Percentiles rank a stretch among this genome's conserved stretches.
Evolutionary conservation across 2,888 invertebrate genomes (phyloP).

Genomic region (Conchocele bisecta): DNA sequence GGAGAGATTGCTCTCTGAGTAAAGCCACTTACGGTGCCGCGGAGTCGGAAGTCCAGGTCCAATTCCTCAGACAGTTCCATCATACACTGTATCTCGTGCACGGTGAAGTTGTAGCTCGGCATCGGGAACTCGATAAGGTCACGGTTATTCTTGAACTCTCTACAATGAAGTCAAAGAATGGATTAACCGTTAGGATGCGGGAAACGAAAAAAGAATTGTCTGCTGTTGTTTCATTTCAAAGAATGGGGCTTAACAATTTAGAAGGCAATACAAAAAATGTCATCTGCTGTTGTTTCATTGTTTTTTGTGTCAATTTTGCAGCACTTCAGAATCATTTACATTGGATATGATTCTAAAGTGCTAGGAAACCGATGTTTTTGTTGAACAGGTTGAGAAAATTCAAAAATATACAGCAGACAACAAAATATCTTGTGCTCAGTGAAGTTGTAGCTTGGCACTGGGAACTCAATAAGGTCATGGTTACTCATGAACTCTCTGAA

Average conservation of each 20-base stretch:
- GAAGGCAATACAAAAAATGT: no score
- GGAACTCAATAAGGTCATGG: conserved; percentile 59
- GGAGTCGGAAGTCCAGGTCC: conserved; percentile 58
- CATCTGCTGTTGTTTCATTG: no score
- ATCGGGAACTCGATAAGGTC: conserved; percentile 66
- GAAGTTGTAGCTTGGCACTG: conserved; percentile 63
- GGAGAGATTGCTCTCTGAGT: no score
- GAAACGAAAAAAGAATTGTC: no score
- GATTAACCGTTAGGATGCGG: no score
- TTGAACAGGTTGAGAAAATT: no score
- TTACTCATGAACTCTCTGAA: conserved; percentile 62
- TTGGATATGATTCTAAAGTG: no score
- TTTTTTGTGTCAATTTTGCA: no score
- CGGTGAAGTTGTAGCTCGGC: conserved; percentile 62
- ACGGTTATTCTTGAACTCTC: conserved; percentile 61
- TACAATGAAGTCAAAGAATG: conserved; percentile 18
- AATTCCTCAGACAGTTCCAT: conserved; percentile 60
- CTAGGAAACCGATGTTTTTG: no score
- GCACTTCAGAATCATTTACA: no score
- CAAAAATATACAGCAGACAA: not conserved
- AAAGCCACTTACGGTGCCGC: conserved; percentile 70
- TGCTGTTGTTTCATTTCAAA: no score
- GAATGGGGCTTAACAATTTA: no score
- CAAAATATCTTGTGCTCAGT: conserved; percentile 19
- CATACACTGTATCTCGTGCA: conserved; percentile 68